Percentiles rank a stretch among this genome's conserved stretches.
These are phyloP conservation scores for Augochlorella aurata DNA, from an alignment of 2,888 invertebrate genomes.

Conservation along the genomic window DNA sequence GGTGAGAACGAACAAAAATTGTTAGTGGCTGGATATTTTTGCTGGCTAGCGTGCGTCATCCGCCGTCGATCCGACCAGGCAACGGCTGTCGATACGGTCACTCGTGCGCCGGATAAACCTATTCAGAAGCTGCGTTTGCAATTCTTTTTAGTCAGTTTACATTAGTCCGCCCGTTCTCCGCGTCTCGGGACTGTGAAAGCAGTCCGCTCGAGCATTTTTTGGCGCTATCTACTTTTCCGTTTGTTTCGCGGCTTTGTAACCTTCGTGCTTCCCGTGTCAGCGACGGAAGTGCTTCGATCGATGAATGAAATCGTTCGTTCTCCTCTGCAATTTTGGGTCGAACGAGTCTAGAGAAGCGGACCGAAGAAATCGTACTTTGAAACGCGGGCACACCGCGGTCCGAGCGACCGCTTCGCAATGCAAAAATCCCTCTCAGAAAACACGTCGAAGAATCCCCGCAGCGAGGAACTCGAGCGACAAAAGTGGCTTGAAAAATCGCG, in stretches of 20 bases:
- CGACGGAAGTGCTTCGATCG: too few relatives aligned
- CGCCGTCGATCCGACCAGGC: neutral
- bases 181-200: neutral
- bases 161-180: neutral
- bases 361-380: too few relatives aligned
- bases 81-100: neutral
- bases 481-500: neutral
- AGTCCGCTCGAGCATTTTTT: neutral
- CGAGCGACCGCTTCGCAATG: neutral
- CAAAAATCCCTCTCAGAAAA: neutral
- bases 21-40: neutral
- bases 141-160: neutral
- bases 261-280: too few relatives aligned
- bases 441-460: neutral
- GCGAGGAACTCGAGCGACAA: neutral
- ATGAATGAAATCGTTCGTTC: too few relatives aligned
- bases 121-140: neutral
- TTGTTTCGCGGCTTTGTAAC: neutral
- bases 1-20: neutral
- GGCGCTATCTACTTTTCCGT: neutral
- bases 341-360: too few relatives aligned
- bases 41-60: neutral
- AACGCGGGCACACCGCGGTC: neutral
- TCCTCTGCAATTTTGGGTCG: too few relatives aligned
- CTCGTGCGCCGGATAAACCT: neutral